A percentile compares a stretch with the other conserved stretches of the same genome.
phyloP scores from a whole-genome alignment of 2,888 invertebrate species.

The Aproaerema taeniolella region DNA sequence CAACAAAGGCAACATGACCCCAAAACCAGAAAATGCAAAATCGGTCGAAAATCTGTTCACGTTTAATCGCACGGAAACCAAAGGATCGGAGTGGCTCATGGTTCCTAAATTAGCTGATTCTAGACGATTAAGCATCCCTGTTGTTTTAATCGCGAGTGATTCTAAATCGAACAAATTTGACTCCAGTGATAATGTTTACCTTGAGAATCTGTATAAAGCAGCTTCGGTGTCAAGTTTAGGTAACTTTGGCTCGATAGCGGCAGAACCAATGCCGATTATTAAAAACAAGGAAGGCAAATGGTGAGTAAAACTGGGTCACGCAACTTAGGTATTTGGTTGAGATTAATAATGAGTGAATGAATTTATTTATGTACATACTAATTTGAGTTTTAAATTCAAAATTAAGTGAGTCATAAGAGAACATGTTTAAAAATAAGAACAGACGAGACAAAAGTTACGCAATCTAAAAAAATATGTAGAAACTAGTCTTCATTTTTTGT shows the following conservation, averaged over 20 bases:
- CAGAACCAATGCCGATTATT: slow-evolving; percentile 66
- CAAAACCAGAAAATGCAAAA: slow-evolving; percentile 36
- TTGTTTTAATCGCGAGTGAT: slow-evolving; percentile 56
- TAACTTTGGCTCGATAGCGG: slow-evolving; percentile 59
- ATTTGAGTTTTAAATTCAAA: too few relatives aligned
- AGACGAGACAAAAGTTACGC: too few relatives aligned
- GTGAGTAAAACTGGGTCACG: too few relatives aligned
- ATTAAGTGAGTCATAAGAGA: too few relatives aligned
- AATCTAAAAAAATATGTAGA: too few relatives aligned
- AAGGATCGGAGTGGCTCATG: slow-evolving; percentile 48
- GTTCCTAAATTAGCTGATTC: slow-evolving; percentile 54
- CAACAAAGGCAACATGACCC: slow-evolving; percentile 31
- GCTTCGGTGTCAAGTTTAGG: slow-evolving; percentile 66
- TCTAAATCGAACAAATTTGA: slow-evolving; percentile 58
- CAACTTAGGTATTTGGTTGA: too few relatives aligned
- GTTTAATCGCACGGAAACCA: slow-evolving; percentile 34
- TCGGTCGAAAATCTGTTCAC: slow-evolving; percentile 59
- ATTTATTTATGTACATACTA: too few relatives aligned
- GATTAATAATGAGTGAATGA: too few relatives aligned
- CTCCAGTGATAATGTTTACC: slow-evolving; percentile 57
- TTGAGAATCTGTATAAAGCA: slow-evolving; percentile 66
- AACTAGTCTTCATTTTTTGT: too few relatives aligned
- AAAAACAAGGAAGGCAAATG: slow-evolving; percentile 72
- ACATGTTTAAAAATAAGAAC: too few relatives aligned
- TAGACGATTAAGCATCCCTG: slow-evolving; percentile 62